Percentiles rank a stretch among this genome's conserved stretches.
phyloP scores from a whole-genome alignment of 2,113 vertebrate species.

The Amblyornis subalaris region DNA sequence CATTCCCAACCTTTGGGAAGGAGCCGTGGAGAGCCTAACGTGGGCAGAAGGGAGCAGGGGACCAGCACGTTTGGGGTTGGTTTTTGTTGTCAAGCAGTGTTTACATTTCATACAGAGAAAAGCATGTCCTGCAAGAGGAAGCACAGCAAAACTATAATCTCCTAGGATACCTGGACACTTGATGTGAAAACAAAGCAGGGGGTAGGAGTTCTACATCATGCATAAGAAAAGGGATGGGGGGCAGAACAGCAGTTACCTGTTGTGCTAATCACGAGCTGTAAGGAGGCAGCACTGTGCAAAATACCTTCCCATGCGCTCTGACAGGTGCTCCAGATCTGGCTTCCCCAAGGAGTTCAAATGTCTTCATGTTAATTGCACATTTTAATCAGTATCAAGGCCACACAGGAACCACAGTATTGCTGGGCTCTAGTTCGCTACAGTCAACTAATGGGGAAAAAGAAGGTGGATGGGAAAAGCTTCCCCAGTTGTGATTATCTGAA shows the following conservation, averaged over 20 bases:
- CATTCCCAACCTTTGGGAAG: neutral
- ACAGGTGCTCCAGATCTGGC: constrained; percentile 27
- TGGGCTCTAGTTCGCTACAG: constrained; percentile 55
- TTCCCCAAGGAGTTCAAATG: constrained; percentile 23
- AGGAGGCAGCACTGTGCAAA: constrained; percentile 29
- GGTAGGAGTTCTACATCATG: neutral
- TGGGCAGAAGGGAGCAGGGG: neutral
- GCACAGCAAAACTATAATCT: constrained; percentile 39
- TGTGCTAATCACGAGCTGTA: constrained; percentile 12
- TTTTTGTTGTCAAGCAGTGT: neutral
- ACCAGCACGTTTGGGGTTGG: neutral
- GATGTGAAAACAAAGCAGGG: neutral
- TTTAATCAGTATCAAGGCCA: constrained; percentile 54
- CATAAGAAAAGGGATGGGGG: neutral
- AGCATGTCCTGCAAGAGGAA: constrained; percentile 32
- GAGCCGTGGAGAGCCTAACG: accelerated
- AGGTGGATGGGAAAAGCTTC: constrained; percentile 22
- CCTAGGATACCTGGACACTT: neutral
- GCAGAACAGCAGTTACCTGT: constrained; percentile 34
- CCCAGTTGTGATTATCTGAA: constrained; percentile 30
- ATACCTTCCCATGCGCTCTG: neutral
- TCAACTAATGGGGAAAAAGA: constrained; percentile 5
- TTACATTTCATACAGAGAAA: constrained; percentile 18
- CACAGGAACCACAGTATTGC: constrained; percentile 42
- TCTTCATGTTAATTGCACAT: constrained; percentile 40